Base-by-base conservation (phyloP, 2,113 vertebrate species). In the Melospiza georgiana region DNA sequence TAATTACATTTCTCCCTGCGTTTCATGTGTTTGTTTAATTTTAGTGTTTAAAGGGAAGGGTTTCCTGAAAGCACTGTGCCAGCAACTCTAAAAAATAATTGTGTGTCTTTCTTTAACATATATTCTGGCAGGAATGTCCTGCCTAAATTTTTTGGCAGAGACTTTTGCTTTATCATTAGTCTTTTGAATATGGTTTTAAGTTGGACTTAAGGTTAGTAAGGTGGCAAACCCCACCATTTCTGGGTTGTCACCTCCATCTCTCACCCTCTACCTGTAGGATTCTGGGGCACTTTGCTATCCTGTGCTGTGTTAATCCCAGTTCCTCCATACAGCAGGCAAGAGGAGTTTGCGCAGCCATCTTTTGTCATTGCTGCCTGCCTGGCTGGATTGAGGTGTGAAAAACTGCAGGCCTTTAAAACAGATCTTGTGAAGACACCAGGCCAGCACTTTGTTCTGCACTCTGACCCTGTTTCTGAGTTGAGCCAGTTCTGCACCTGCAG, bases 11-110 rank as follows among this genome's bases (percentile, higher is more conserved):
- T 97, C 94, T 97, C 90, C 49, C 85, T 30, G 74, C 8, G 51
- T 95, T 97, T 96, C 96, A 96, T 88, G 76, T 96, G 93, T 96
- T 95, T 96, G 86, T 94, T 96, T 95, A 96, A 94, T 96, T 95
- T 96, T 94, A 96, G 95, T 93, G 92, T 96, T 96, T 96, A 96
- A 96, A 96, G 86, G 86, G 86, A 73, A 97, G 93, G 85, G 91
- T 95, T 96, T 97, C 90, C 96, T 94, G 90, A 89, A 83, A 90
- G 78, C 51, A 43, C 71, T 62, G 72, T 69, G 93, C 87, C 91
- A 96, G 81, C 57, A 93, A 89, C 84, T 81, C 91, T 95, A 89
- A 89, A 96, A 96, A 95, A 95, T 90, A 93, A 91, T 78, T 85
- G 59, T 75, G 73, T 93, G 87, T 93, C 95, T 96, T 83, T 95